These are phyloP conservation scores for Xenus cinereus DNA, from an alignment of 2,113 vertebrate genomes.

Conservation along the genomic window DNA sequence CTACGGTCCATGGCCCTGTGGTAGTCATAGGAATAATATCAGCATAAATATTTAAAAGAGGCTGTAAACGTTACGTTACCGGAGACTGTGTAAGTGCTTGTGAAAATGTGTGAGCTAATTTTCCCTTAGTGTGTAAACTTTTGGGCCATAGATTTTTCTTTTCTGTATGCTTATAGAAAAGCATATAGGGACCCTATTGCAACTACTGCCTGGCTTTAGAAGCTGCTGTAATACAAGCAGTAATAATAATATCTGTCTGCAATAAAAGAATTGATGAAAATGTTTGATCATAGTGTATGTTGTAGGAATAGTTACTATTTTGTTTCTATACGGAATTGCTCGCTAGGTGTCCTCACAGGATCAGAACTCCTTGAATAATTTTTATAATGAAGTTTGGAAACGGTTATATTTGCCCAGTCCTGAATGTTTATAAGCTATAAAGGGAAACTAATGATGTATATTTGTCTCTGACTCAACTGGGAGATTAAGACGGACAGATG, in stretches of 20 bases:
- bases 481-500: background rate
- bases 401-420: background rate
- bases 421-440: background rate
- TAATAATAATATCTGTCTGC: background rate
- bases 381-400: background rate
- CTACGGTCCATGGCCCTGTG: accelerated
- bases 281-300: background rate
- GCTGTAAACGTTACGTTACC: background rate
- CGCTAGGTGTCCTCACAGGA: conserved; percentile 65
- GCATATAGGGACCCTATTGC: background rate
- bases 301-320: background rate
- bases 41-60: background rate
- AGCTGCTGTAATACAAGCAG: background rate
- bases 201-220: background rate
- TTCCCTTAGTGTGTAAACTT: background rate
- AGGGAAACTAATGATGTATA: background rate
- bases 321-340: background rate
- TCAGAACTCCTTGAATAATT: background rate
- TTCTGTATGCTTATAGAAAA: background rate
- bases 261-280: background rate
- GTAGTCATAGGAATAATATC: background rate
- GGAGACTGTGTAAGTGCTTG: background rate
- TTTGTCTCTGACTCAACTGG: background rate
- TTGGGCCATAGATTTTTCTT: background rate
- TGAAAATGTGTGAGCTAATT: background rate